phyloP scores from a whole-genome alignment of 2,888 invertebrate species.

The Limnephilus auricula region DNA sequence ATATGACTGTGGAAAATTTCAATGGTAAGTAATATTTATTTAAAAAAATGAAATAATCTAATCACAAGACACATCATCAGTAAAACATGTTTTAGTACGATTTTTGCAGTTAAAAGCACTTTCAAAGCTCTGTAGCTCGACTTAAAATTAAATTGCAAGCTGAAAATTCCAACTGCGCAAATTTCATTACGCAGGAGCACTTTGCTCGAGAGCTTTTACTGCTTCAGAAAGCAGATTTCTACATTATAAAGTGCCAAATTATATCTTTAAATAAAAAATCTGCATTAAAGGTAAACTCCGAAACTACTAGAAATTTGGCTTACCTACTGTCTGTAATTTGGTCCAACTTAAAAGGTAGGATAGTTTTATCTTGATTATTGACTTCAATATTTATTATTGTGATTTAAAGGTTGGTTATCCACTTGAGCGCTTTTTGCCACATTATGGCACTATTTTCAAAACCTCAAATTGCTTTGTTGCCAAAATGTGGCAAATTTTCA shows the following conservation, averaged over 20 bases:
- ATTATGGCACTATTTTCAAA: no score
- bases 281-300: no score
- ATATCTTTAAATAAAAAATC: no score
- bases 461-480: no score
- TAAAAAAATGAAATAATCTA: not conserved
- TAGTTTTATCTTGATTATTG: no score
- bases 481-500: no score
- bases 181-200: not conserved
- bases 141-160: not conserved
- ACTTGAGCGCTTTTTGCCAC: no score
- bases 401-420: no score
- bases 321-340: no score
- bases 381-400: no score
- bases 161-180: not conserved
- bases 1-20: constrained; percentile 81
- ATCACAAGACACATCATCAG: not conserved
- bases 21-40: constrained; percentile 49
- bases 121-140: not conserved
- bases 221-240: not conserved
- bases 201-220: not conserved
- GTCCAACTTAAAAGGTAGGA: no score
- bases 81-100: not conserved
- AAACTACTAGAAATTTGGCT: no score
- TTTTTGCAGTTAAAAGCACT: not conserved
- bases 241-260: not conserved